Base-by-base conservation (phyloP, 2,888 invertebrate genomes). In the Acrocyrtus sp. region DNA sequence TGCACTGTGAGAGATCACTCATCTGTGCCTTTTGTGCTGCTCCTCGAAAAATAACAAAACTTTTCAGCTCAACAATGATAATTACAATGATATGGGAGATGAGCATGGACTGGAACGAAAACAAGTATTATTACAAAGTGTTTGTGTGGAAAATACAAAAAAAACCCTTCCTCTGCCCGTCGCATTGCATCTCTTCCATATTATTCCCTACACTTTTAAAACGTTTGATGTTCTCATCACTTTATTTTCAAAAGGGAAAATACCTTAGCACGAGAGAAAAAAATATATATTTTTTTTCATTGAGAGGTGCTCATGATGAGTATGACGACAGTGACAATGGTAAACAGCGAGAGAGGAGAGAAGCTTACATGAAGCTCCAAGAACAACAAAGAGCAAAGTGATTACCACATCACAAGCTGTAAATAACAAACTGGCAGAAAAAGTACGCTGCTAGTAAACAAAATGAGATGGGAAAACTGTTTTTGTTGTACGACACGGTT, bases 1-100 rank as follows among this genome's bases (percentile, higher is more conserved):
- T 45, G 39, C 58, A 22, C 58, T 58, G 45, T 58, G 58, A 58
- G 58, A 58, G 58, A 45, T 45, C 58, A 58, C 45, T 58, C 58
- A 58, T 58, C 58, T 58, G 58, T 56, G 58, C 45, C 17, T 58
- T 24, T n/a, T 41, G 39, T 27, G 24, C 41, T 3, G 56, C 41
- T 19, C 26, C 45, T n/a, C n/a, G n/a, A n/a, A n/a, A n/a, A n/a
- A n/a, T n/a, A n/a, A n/a, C n/a, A n/a, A n/a, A n/a, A n/a, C n/a
- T n/a, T n/a, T n/a, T n/a, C n/a, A n/a, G n/a, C n/a, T n/a, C n/a
- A n/a, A n/a, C n/a, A n/a, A n/a, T n/a, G n/a, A 58, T 24, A 43
- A 39, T 43, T 34, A 10, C 41, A 57, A 43, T 39, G 6, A n/a
- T n/a, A n/a, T n/a, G n/a, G n/a, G 22, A 29, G 29, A 34, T 58